A percentile compares a stretch with the other conserved stretches of the same genome.
These are phyloP conservation scores for Monarcha castaneiventris DNA, from an alignment of 2,113 vertebrate species.

Conservation along the genomic window DNA sequence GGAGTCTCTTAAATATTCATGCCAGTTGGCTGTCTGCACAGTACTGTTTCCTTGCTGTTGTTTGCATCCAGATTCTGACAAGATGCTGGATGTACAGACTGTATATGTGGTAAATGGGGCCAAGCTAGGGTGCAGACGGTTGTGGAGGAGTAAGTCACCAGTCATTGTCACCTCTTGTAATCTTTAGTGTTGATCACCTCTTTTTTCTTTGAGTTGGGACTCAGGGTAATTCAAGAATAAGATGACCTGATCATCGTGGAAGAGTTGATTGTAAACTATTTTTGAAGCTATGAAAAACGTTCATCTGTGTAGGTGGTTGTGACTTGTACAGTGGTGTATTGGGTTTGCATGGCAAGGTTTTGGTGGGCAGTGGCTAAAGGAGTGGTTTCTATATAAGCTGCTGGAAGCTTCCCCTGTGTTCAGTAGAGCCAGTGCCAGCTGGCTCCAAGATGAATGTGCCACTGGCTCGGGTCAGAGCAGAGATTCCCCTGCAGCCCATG, in stretches of 20 bases:
- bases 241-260: background rate
- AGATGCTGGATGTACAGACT: background rate
- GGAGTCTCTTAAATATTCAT: background rate
- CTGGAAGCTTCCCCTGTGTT: background rate
- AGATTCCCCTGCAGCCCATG: background rate
- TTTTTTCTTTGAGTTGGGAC: background rate
- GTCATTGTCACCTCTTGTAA: background rate
- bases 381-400: background rate
- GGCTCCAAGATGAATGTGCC: background rate
- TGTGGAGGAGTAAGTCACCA: background rate
- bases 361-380: background rate
- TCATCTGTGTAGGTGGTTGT: background rate
- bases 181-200: background rate
- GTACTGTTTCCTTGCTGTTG: background rate
- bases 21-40: background rate
- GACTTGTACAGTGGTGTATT: background rate
- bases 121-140: background rate
- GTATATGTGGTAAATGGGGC: background rate
- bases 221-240: background rate
- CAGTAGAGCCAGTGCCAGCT: background rate
- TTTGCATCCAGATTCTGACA: background rate
- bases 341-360: background rate
- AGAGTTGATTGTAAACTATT: background rate
- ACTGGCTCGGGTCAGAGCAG: background rate
- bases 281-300: background rate